Evolutionary conservation across 2,888 invertebrate genomes (phyloP).

Genomic region (Eilema depressum): DNA sequence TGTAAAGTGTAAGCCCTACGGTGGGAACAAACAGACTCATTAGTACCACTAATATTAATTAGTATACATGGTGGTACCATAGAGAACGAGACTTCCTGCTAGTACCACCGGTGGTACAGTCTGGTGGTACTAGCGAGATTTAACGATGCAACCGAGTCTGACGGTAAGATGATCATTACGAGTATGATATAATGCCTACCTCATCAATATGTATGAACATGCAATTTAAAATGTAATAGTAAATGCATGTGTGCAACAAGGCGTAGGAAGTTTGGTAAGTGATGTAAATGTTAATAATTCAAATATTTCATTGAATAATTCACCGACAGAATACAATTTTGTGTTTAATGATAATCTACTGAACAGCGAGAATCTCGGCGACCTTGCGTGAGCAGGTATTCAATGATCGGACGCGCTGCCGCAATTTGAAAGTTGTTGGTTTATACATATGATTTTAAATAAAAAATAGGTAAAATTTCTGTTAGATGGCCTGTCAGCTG

Average conservation of each 20-base stretch:
- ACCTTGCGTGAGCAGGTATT: slow-evolving; percentile 38
- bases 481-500: no score
- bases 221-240: not conserved
- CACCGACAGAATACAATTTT: not conserved
- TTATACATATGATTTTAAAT: not conserved
- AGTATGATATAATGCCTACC: not conserved
- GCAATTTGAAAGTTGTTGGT: not conserved
- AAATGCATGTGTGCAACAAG: not conserved
- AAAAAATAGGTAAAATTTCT: no score
- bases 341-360: not conserved
- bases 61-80: no score
- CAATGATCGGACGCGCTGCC: slow-evolving; percentile 5
- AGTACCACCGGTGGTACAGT: no score
- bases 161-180: not conserved
- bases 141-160: not conserved
- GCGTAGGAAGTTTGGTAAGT: not conserved
- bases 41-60: no score
- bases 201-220: not conserved
- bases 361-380: slow-evolving; percentile 34
- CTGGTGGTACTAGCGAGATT: no score
- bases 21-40: no score
- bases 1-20: no score
- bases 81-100: no score
- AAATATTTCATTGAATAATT: not conserved
- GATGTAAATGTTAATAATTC: not conserved